phyloP scores from a whole-genome alignment of 1,140 invertebrate species.

The Melipona quadrifasciata region DNA sequence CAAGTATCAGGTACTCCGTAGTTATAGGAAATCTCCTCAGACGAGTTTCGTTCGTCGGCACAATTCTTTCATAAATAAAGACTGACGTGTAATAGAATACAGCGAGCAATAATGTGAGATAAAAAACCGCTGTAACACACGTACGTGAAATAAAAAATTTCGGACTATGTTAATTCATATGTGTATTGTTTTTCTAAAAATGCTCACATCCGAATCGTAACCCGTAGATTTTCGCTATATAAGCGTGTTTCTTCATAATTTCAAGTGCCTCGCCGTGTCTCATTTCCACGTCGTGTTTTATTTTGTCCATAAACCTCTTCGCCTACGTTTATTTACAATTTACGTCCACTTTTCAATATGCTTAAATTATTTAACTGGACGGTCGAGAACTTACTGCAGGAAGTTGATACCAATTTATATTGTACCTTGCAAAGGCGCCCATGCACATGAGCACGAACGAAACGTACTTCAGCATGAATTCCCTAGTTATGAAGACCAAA shows the following conservation, averaged over 20 bases:
- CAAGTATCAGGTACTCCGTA: constrained; percentile 36
- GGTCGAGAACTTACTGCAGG: too few relatives aligned
- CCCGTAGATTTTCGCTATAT: background rate
- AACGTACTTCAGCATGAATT: too few relatives aligned
- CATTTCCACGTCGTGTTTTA: background rate
- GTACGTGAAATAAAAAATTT: background rate
- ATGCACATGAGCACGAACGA: too few relatives aligned
- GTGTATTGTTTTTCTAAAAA: background rate
- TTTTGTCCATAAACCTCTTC: constrained; percentile 19
- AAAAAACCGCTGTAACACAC: background rate
- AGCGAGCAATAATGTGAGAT: background rate
- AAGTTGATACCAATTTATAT: too few relatives aligned
- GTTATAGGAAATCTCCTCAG: background rate
- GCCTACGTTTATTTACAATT: constrained; percentile 2
- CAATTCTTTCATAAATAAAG: background rate
- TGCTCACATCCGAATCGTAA: background rate
- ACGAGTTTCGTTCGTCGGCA: background rate
- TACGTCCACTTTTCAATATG: background rate
- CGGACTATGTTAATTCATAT: background rate
- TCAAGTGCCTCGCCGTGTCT: background rate
- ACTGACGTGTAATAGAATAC: background rate
- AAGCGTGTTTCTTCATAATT: background rate
- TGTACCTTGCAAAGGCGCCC: too few relatives aligned
- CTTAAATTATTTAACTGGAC: too few relatives aligned
- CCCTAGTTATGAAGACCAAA: too few relatives aligned